Conservation (phyloP, 2,888 invertebrate genomes). For the Hoplodrina blanda region DNA sequence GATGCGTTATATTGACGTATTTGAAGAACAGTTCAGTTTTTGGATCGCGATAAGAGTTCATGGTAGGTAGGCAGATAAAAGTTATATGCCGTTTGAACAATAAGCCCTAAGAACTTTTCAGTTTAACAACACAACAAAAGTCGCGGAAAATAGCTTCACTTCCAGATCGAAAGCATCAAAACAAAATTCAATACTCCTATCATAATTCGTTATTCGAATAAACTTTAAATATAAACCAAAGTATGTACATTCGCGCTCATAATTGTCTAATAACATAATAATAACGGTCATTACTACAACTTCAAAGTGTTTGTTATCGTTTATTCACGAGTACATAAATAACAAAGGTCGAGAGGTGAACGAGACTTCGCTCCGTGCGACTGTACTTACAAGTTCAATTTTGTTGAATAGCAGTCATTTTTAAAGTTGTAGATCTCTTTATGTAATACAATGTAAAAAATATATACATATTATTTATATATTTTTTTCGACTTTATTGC, state of each 20-base stretch:
- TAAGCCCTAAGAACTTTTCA: too few relatives aligned
- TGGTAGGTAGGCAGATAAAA: too few relatives aligned
- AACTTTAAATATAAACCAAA: slow-evolving; percentile 34
- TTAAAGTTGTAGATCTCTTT: too few relatives aligned
- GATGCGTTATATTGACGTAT: too few relatives aligned
- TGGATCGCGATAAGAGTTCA: too few relatives aligned
- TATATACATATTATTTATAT: too few relatives aligned
- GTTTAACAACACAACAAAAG: too few relatives aligned
- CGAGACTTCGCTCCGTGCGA: slow-evolving; percentile 54
- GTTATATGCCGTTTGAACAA: too few relatives aligned
- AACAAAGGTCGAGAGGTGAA: slow-evolving; percentile 62
- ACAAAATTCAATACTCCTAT: slow-evolving; percentile 29
- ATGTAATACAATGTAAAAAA: too few relatives aligned
- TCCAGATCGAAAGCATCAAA: background rate
- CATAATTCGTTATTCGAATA: slow-evolving; percentile 29
- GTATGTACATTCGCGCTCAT: slow-evolving; percentile 47
- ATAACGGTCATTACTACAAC: slow-evolving; percentile 65
- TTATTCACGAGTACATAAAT: slow-evolving; percentile 65
- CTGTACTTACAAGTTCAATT: slow-evolving; percentile 36
- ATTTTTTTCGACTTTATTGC: too few relatives aligned
- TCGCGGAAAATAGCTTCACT: too few relatives aligned
- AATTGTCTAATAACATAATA: slow-evolving; percentile 62
- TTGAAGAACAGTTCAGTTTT: too few relatives aligned
- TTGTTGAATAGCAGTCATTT: background rate
- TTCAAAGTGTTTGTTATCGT: slow-evolving; percentile 68